phyloP scores from a whole-genome alignment of 2,113 vertebrate species.

The Tragulus kanchil region DNA sequence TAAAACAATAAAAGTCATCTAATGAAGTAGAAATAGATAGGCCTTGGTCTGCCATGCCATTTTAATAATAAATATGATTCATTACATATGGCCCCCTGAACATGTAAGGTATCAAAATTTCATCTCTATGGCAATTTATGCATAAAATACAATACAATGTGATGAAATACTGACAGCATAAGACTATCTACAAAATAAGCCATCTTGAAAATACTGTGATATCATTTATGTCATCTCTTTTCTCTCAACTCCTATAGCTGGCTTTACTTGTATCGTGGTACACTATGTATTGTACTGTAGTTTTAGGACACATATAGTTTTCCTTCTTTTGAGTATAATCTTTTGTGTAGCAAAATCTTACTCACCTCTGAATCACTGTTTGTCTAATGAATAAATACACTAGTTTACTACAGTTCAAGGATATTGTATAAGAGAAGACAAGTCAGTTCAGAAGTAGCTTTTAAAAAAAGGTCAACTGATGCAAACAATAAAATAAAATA shows the following conservation, averaged over 20 bases:
- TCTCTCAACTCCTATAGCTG: neutral
- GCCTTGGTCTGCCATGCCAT: neutral
- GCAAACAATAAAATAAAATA: constrained; percentile 49
- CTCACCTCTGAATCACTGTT: constrained; percentile 40
- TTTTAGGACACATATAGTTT: neutral
- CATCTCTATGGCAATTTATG: neutral
- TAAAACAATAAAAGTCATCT: constrained; percentile 46
- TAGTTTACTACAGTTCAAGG: neutral
- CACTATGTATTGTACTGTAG: neutral
- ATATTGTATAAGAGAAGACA: neutral
- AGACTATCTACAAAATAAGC: neutral
- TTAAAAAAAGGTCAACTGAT: neutral
- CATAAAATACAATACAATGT: neutral
- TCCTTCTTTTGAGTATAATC: constrained; percentile 17
- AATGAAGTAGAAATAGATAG: neutral
- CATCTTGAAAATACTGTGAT: constrained; percentile 19
- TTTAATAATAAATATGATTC: constrained; percentile 13
- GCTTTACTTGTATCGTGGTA: neutral
- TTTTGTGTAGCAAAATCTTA: constrained; percentile 27
- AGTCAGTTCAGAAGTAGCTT: constrained; percentile 32
- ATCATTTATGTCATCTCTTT: neutral
- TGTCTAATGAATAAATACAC: constrained; percentile 44
- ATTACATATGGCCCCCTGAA: neutral
- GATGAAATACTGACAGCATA: neutral
- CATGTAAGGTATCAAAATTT: neutral